These are phyloP conservation scores for Delphinus delphis DNA, from an alignment of 2,113 vertebrate species.

Conservation along the genomic window DNA sequence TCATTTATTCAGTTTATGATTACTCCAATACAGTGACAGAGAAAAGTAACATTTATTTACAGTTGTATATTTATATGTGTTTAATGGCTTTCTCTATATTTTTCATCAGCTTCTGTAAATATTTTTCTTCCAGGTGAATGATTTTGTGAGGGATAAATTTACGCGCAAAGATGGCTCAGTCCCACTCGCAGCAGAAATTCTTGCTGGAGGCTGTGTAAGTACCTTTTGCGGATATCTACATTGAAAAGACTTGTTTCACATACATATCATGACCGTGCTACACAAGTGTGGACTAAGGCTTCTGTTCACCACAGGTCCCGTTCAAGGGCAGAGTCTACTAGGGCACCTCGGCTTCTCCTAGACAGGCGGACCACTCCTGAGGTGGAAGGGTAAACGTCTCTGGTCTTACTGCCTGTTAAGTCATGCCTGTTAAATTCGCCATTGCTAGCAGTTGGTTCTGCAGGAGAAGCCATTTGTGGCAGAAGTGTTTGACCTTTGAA, in stretches of 20 bases:
- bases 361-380: slow-evolving; percentile 67
- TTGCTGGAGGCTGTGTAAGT: slow-evolving; percentile 93
- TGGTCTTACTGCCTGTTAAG: slow-evolving; percentile 71
- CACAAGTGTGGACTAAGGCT: slow-evolving; percentile 70
- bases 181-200: slow-evolving; percentile 88
- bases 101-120: slow-evolving; percentile 65
- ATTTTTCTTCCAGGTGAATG: slow-evolving; percentile 89
- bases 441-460: background rate
- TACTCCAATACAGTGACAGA: background rate
- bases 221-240: background rate
- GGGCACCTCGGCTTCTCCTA: slow-evolving; percentile 74
- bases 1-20: background rate
- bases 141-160: slow-evolving; percentile 93
- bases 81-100: slow-evolving; percentile 54
- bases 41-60: background rate
- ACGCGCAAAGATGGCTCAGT: slow-evolving; percentile 86
- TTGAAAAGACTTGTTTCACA: slow-evolving; percentile 10
- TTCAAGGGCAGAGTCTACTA: slow-evolving; percentile 62
- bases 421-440: slow-evolving; percentile 46
- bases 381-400: slow-evolving; percentile 78
- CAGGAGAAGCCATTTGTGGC: background rate
- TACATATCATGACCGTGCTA: background rate
- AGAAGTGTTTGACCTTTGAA: slow-evolving; percentile 52
- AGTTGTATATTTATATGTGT: background rate
- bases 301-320: slow-evolving; percentile 78